These are phyloP conservation scores for Stramonita haemastoma DNA, from an alignment of 2,888 invertebrate genomes.

Conservation along the genomic window DNA sequence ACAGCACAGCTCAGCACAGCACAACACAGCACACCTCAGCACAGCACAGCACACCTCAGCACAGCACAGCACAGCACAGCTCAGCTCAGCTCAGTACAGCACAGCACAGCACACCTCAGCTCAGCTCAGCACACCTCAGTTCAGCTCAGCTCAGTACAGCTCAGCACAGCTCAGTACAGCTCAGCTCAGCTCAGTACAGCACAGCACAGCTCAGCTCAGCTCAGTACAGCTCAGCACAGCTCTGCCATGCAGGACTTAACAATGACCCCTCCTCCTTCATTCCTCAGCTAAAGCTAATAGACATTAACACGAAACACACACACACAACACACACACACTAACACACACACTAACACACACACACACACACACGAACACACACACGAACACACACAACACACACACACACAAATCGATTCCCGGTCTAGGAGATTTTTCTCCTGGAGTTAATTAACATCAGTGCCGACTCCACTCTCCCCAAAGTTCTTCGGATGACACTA, in stretches of 20 bases:
- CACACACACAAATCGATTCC: background rate
- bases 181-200: background rate
- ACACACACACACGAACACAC: background rate
- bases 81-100: background rate
- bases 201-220: background rate
- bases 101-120: background rate
- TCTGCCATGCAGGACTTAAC: no score
- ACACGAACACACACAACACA: background rate
- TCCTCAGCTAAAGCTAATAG: no score
- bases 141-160: background rate
- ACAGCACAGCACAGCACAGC: conserved; percentile 5
- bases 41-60: background rate
- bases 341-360: background rate
- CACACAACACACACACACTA: background rate
- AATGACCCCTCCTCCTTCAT: no score
- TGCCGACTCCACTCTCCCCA: no score
- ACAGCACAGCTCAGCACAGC: background rate
- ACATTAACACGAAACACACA: no score
- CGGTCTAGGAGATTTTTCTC: no score
- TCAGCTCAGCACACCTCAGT: background rate
- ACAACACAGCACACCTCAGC: background rate
- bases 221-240: conserved; percentile 8
- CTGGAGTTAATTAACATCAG: no score
- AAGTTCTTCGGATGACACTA: no score
- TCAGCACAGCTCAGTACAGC: background rate